Conservation (phyloP, 2,113 vertebrate species). For the Buteo buteo region DNA sequence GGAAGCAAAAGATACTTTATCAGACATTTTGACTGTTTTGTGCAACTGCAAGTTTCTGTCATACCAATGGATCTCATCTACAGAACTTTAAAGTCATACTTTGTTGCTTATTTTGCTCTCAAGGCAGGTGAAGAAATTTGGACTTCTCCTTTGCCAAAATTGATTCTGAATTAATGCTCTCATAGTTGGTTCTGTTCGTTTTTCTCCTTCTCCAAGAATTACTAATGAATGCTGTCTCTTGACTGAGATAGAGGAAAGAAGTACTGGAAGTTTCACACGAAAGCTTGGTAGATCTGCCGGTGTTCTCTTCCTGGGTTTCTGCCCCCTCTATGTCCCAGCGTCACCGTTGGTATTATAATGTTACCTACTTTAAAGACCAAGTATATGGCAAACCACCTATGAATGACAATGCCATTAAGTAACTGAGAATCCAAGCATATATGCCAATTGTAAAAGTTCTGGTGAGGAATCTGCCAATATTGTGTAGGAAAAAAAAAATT, state of each 20-base stretch:
- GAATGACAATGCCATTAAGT: neutral
- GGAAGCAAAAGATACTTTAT: neutral
- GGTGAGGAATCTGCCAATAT: neutral
- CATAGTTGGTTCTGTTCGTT: neutral
- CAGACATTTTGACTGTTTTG: neutral
- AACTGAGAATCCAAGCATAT: neutral
- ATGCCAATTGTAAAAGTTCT: neutral
- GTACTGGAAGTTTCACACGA: neutral
- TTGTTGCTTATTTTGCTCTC: neutral
- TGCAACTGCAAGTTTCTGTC: neutral
- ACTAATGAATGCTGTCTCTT: neutral
- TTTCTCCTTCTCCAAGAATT: neutral
- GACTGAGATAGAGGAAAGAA: neutral
- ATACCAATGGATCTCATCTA: neutral
- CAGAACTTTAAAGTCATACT: neutral
- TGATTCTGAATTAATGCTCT: neutral
- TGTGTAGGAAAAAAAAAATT: neutral
- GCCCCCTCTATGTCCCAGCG: neutral
- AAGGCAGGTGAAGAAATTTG: neutral
- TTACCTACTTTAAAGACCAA: neutral
- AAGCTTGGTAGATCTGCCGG: neutral
- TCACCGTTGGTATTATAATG: neutral
- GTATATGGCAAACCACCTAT: neutral
- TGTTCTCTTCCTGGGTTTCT: neutral
- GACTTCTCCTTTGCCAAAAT: neutral